Percentiles rank a stretch among this genome's conserved stretches.
Evolutionary conservation across 37 sponge, comb jelly and placozoan species (phyloP).

Genomic region (Agelas oroides): DNA sequence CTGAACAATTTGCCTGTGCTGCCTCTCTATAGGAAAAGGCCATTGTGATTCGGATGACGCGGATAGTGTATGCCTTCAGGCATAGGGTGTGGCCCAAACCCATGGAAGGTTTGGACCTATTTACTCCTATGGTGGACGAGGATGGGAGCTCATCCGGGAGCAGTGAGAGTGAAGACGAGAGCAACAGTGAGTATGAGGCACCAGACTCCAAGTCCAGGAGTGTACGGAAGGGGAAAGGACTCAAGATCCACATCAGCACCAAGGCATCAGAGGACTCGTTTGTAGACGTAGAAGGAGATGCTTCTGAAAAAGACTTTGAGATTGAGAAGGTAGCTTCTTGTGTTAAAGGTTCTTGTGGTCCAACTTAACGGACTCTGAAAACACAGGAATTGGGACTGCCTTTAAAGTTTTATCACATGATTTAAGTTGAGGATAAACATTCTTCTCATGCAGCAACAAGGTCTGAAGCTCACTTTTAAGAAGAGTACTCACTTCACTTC

Average conservation of each 20-base stretch:
- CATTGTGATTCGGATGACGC: constrained; percentile 69
- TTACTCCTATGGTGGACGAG: constrained; percentile 42
- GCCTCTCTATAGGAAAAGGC: constrained; percentile 74
- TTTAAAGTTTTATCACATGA: too few species aligned
- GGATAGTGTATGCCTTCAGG: constrained; percentile 81
- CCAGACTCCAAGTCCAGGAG: not conserved
- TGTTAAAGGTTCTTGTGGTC: too few species aligned
- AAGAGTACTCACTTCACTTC: constrained; percentile 22
- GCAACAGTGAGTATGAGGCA: not conserved
- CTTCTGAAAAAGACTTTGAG: constrained; percentile 49
- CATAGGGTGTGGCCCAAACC: constrained; percentile 81
- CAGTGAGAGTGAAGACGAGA: constrained; percentile 22
- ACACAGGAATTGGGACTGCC: too few species aligned
- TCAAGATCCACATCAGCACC: constrained; percentile 5
- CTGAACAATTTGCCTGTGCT: not conserved
- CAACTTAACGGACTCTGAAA: too few species aligned
- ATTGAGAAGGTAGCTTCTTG: constrained; percentile 46
- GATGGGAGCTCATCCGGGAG: not conserved
- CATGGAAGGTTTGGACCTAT: constrained; percentile 87
- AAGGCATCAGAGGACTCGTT: not conserved
- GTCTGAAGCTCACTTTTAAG: constrained; percentile 69
- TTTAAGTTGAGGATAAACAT: too few species aligned
- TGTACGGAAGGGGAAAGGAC: constrained; percentile 4
- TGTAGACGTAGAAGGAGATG: constrained; percentile 37
- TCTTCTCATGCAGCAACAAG: constrained; percentile 36